phyloP scores from a whole-genome alignment of 2,797 vertebrate species.

The Hypotaenidia philippensis region DNA sequence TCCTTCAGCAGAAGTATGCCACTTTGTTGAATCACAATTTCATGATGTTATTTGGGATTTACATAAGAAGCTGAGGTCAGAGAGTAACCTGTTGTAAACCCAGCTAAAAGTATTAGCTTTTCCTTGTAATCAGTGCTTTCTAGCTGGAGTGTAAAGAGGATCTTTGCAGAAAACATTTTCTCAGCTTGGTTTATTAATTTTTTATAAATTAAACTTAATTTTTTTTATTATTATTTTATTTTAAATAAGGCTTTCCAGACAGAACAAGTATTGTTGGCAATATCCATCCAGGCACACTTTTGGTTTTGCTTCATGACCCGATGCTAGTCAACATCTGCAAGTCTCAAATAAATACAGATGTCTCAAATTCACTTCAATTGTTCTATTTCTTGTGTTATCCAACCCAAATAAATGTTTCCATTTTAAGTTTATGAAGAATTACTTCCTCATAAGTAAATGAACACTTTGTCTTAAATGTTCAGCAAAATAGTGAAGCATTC shows the following conservation, averaged over 20 bases:
- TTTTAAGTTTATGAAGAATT: not conserved
- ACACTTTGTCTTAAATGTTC: not conserved
- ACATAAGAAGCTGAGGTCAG: fast-evolving
- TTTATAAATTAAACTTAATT: no score
- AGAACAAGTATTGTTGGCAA: not conserved
- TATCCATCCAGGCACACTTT: not conserved
- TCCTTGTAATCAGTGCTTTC: not conserved
- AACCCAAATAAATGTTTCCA: not conserved
- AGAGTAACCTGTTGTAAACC: not conserved
- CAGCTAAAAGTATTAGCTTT: not conserved
- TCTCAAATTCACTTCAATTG: not conserved
- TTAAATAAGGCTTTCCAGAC: not conserved
- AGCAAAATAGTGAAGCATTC: not conserved
- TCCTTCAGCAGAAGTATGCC: not conserved
- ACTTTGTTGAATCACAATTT: not conserved
- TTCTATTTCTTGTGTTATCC: not conserved
- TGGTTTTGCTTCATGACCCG: not conserved
- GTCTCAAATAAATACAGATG: not conserved
- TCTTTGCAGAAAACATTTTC: slow-evolving; percentile 4
- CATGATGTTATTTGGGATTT: not conserved
- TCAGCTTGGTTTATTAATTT: not conserved
- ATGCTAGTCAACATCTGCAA: not conserved
- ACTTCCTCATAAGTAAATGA: not conserved
- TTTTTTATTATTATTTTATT: not conserved
- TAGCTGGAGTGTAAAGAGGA: not conserved